Percentiles rank a stretch among this genome's conserved stretches.
These are phyloP conservation scores for Pollachius pollachius DNA, from an alignment of 2,113 vertebrate genomes.

Conservation along the genomic window DNA sequence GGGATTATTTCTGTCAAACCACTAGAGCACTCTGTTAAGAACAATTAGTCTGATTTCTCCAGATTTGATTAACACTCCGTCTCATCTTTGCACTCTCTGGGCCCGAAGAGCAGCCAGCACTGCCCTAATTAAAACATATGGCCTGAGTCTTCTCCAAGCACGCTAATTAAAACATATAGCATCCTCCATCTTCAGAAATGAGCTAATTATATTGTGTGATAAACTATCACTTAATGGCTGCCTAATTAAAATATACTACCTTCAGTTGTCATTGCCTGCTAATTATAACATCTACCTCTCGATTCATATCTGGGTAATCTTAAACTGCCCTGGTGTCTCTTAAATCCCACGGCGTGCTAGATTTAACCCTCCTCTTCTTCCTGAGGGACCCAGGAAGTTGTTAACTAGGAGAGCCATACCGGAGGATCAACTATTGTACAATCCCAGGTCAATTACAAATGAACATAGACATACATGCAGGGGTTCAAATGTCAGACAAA, in stretches of 20 bases:
- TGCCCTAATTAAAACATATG: constrained; percentile 70
- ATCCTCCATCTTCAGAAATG: constrained; percentile 60
- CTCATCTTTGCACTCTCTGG: constrained; percentile 50
- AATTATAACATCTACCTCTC: constrained; percentile 56
- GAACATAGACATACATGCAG: too few relatives aligned
- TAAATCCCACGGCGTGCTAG: neutral
- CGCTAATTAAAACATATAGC: constrained; percentile 71
- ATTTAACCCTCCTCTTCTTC: neutral
- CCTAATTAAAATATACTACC: constrained; percentile 61
- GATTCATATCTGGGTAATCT: constrained; percentile 21
- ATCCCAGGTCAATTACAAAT: too few relatives aligned
- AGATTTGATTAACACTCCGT: constrained; percentile 67
- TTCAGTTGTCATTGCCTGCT: constrained; percentile 45
- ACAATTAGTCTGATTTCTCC: constrained; percentile 70
- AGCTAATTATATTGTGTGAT: constrained; percentile 50
- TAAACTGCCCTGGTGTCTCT: constrained; percentile 18
- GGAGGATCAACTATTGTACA: too few relatives aligned
- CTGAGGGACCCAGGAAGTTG: too few relatives aligned
- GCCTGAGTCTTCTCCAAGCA: constrained; percentile 35
- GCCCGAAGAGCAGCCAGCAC: constrained; percentile 53
- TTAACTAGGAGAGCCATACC: too few relatives aligned
- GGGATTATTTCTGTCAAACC: constrained; percentile 54
- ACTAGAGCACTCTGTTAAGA: constrained; percentile 49
- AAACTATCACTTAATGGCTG: constrained; percentile 48
- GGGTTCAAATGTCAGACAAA: too few relatives aligned